Evolutionary conservation across 2,113 vertebrate genomes (phyloP), one percentile per base, ranked within the genome.

Genomic region (Dascyllus trimaculatus): DNA sequence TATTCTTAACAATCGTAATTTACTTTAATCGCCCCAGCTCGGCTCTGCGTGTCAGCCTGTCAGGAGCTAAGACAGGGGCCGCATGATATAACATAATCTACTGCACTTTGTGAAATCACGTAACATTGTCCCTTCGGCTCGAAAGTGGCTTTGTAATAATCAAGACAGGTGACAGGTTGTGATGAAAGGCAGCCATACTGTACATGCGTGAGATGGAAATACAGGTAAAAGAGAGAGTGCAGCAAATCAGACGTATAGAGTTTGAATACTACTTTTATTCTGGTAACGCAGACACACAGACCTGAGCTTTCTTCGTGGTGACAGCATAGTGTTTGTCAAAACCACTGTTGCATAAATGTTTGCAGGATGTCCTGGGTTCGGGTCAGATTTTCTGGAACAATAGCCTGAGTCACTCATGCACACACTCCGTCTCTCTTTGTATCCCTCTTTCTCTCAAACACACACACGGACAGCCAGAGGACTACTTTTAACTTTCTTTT

Each of bases 311-410:
- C 75, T 52, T 70, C 64, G 17, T 66, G 35, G 75, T 81, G 76
- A 65, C 65, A 68, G 65, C 67, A 54, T 45, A n/a, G 45, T 72
- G 78, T 84, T 83, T 81, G 77, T 84, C 79, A 59, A 35, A 80
- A 59, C 61, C 74, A 40, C 29, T 65, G 87, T 82, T 79, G 80
- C 85, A 63, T 88, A 43, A 83, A 88, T 83, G 78, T 85, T 81
- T 78, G 82, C 80, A 90, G 89, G 87, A 91, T 88, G 85, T 91
- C 78, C 87, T 71, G 84, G 48, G 76, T 76, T 75, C 48, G 40
- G 90, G 76, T 92, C 84, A 88, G 84, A 92, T 91, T 91, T 90
- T 89, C 85, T 90, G 87, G 82, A 89, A 91, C 92, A 91, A 87
- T 91, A 52, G 88, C 78, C 80, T 78, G 76, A 80, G 70, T 81